Percentiles rank a stretch among this genome's conserved stretches.
These are phyloP conservation scores for Phortica okadai DNA, from an alignment of 2,888 invertebrate genomes.

Conservation along the genomic window DNA sequence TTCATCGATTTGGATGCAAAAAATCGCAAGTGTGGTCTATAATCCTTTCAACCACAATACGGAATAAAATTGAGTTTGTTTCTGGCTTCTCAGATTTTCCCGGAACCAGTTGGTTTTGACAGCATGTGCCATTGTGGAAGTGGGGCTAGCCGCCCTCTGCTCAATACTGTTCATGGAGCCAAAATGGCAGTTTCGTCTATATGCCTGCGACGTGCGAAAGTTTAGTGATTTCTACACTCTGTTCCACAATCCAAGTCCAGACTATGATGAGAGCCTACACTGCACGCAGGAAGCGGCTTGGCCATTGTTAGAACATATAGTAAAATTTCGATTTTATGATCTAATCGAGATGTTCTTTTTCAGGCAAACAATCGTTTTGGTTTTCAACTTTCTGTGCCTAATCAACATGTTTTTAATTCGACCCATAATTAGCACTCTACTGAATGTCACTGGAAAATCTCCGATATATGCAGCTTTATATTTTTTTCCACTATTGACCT, in stretches of 20 bases:
- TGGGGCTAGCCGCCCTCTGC: slow-evolving; percentile 84
- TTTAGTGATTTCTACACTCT: slow-evolving; percentile 98
- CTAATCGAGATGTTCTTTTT: slow-evolving; percentile 59
- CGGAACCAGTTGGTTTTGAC: slow-evolving; percentile 87
- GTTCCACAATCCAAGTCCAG: slow-evolving; percentile 94
- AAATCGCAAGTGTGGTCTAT: slow-evolving; percentile 80
- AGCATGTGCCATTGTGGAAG: slow-evolving; percentile 89
- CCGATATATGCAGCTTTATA: slow-evolving; percentile 96
- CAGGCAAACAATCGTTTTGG: slow-evolving; percentile 94
- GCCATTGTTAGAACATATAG: slow-evolving; percentile 86
- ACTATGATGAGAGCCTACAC: slow-evolving; percentile 90
- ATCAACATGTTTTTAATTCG: slow-evolving; percentile 87
- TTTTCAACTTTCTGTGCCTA: slow-evolving; percentile 91
- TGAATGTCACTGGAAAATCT: slow-evolving; percentile 83
- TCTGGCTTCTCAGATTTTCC: slow-evolving; percentile 79
- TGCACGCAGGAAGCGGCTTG: slow-evolving; percentile 99
- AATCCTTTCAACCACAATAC: background rate
- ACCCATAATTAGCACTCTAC: slow-evolving; percentile 84
- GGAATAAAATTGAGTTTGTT: slow-evolving; percentile 45
- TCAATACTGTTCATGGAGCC: slow-evolving; percentile 91
- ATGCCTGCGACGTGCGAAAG: slow-evolving; percentile 87
- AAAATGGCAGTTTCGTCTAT: slow-evolving; percentile 84
- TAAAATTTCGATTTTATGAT: background rate
- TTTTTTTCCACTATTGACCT: slow-evolving; percentile 91
- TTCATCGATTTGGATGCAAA: slow-evolving; percentile 91